Base-by-base conservation (phyloP, 2,888 invertebrate species). In the Seladonia tumulorum region DNA sequence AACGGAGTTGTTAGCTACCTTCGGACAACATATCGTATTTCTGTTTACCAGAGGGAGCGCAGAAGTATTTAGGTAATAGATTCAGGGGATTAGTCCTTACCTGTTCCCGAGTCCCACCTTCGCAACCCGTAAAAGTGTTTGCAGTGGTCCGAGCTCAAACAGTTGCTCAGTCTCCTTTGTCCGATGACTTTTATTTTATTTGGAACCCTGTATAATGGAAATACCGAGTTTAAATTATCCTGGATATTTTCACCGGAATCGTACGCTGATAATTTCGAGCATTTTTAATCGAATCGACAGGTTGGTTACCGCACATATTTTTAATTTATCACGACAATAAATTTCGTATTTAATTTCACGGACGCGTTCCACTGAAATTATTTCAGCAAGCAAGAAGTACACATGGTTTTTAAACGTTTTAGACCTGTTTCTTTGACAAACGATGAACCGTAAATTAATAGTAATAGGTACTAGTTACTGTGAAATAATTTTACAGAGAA, bases 1-100 rank as follows among this genome's bases (percentile, higher is more conserved):
- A 35, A 53, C 73, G 49, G 14, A 35, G 35, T 49, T 35, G 47
- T 68, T 49, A 68, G 68, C 68, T 49, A 57, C 71, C 29, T 49
- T 76, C 81, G 42, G 75, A 76, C 71, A 83, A 86, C 73, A 73
- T 83, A 84, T 87, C 82, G 47, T 57, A 45, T 87, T 87, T 85
- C 85, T 72, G 79, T 79, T 85, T 77, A 77, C 79, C 60, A 53
- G 49, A 42, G 82, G 77, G 87, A 80, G 73, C 87, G 73, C 75
- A 73, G 74, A 77, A 81, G 87, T 87, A 80, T 83, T 83, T 77
- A 76, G 82, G 76, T 82, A 87, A 85, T 80, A 78, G 78, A 85
- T 85, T 85, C 78, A 66, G 45, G 73, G 79, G 87, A 81, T 87
- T 83, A 86, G 79, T 71, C 63, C 72, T 77, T 76, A 70, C 79